phyloP scores from a whole-genome alignment of 2,888 invertebrate genomes.

The Tinea semifulvella region DNA sequence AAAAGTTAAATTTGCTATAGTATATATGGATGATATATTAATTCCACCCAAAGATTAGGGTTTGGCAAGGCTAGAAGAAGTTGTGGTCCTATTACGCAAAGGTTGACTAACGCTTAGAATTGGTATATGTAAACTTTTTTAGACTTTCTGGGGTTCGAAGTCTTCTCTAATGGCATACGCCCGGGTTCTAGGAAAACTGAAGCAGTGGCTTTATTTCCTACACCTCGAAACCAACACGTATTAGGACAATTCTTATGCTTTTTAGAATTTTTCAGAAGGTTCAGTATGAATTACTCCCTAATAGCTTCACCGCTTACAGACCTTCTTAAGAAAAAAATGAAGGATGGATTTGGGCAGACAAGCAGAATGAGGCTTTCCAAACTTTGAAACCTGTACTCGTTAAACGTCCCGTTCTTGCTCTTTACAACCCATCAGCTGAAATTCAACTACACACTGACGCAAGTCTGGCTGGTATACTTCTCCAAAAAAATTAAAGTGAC shows the following conservation, averaged over 20 bases:
- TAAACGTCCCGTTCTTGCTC: slow-evolving; percentile 21
- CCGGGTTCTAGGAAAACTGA: slow-evolving; percentile 21
- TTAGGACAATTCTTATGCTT: no score
- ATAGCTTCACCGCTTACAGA: slow-evolving; percentile 15
- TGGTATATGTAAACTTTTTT: slow-evolving; percentile 24
- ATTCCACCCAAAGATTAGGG: slow-evolving; percentile 19
- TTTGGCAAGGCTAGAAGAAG: slow-evolving; percentile 18
- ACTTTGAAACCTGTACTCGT: slow-evolving; percentile 21
- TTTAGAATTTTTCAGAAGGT: no score
- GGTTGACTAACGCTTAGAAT: slow-evolving; percentile 23
- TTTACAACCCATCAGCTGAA: slow-evolving; percentile 22
- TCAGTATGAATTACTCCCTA: no score
- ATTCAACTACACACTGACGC: slow-evolving; percentile 31
- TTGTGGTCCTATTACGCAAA: slow-evolving; percentile 18
- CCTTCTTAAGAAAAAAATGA: slow-evolving; percentile 21
- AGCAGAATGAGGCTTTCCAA: slow-evolving; percentile 21
- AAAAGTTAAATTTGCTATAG: slow-evolving; percentile 19
- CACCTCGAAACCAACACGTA: no score
- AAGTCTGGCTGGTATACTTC: slow-evolving; percentile 26
- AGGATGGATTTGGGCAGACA: slow-evolving; percentile 20
- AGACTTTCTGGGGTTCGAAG: slow-evolving; percentile 23
- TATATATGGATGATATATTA: slow-evolving; percentile 25
- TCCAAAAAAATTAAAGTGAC: slow-evolving; percentile 21
- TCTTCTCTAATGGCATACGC: slow-evolving; percentile 19
- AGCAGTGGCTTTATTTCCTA: no score